These are phyloP conservation scores for Cathartes aura DNA, from an alignment of 2,113 vertebrate species.

Conservation along the genomic window DNA sequence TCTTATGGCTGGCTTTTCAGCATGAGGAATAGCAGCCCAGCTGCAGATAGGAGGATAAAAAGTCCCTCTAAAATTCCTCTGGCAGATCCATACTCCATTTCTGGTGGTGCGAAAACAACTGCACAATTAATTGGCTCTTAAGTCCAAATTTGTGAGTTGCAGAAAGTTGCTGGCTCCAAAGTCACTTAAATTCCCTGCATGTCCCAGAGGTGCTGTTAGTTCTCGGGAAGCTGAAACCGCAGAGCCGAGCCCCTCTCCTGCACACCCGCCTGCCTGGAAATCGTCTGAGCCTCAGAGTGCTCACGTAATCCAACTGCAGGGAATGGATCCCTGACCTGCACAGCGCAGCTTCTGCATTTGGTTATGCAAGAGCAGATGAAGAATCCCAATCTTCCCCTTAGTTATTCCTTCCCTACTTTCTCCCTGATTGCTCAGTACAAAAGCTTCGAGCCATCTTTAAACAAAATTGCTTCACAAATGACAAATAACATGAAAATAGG, in stretches of 20 bases:
- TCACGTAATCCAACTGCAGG: background rate
- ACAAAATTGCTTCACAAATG: constrained; percentile 71
- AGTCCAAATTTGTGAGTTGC: constrained; percentile 17
- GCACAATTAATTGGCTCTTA: constrained; percentile 32
- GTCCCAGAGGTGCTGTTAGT: constrained; percentile 9
- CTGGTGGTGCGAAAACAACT: background rate
- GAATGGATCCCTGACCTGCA: background rate
- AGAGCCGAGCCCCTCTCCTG: background rate
- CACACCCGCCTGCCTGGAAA: background rate
- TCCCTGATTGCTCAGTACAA: constrained; percentile 56
- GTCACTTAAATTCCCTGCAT: background rate
- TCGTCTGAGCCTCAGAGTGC: rapidly evolving
- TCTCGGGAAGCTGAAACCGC: background rate
- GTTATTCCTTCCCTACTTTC: constrained; percentile 35
- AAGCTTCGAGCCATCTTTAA: constrained; percentile 55
- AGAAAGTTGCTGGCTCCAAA: constrained; percentile 1
- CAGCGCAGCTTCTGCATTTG: background rate
- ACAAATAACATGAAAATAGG: constrained; percentile 73
- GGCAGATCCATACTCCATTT: constrained; percentile 52
- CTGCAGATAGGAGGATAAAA: constrained; percentile 41
- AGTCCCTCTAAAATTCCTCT: constrained; percentile 26
- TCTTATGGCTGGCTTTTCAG: constrained; percentile 13
- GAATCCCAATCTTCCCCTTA: constrained; percentile 17
- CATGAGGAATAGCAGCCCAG: constrained; percentile 24
- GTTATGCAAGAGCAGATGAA: background rate